These are phyloP conservation scores for Epizoanthus scotinus DNA, from an alignment of 92 coral and sea anemone species.

Conservation along the genomic window DNA sequence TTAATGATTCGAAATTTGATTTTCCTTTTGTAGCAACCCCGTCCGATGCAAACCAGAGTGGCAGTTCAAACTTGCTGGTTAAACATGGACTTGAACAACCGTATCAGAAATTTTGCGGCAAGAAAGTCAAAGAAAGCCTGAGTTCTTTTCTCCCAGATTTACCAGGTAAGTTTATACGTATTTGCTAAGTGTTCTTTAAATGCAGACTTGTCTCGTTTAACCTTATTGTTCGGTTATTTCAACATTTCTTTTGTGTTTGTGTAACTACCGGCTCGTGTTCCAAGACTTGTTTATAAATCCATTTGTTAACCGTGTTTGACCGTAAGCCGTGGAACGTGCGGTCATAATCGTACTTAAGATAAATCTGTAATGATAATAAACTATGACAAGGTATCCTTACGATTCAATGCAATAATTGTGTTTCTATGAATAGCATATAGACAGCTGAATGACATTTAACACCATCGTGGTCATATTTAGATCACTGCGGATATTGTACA, in stretches of 20 bases:
- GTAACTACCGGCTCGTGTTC: too few relatives aligned
- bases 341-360: too few relatives aligned
- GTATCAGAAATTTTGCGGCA: constrained; percentile 92
- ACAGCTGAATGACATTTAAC: not conserved
- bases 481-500: not conserved
- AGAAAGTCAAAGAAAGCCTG: constrained; percentile 90
- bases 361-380: too few relatives aligned
- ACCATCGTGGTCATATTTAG: not conserved
- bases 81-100: constrained; percentile 93
- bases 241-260: too few relatives aligned
- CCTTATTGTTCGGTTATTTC: too few relatives aligned
- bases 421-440: not conserved
- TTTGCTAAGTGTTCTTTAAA: too few relatives aligned
- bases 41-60: constrained; percentile 57
- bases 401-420: not conserved
- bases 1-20: not conserved
- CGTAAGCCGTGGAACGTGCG: too few relatives aligned
- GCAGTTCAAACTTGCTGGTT: constrained; percentile 81
- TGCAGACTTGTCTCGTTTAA: too few relatives aligned
- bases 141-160: constrained; percentile 96
- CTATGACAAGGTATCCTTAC: too few relatives aligned
- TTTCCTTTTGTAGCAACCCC: constrained; percentile 65
- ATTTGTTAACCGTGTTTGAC: too few relatives aligned
- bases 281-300: too few relatives aligned
- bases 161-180: constrained; percentile 67